Base-by-base conservation (phyloP, 1,140 invertebrate genomes). In the Oscheius sp. region DNA sequence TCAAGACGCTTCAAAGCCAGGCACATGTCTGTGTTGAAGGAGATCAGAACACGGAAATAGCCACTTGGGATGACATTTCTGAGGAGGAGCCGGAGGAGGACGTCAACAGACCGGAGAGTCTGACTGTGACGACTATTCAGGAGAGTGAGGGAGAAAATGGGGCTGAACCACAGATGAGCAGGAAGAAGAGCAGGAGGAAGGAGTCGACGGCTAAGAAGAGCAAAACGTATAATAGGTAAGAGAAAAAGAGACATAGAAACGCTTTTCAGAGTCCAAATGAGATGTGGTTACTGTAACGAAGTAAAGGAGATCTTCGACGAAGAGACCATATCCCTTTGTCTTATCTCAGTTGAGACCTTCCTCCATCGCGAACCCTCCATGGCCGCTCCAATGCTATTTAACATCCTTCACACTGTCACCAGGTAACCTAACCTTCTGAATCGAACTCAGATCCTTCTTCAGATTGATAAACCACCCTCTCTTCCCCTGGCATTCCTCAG, bases 311-410 rank as follows among this genome's bases (percentile, higher is more conserved):
- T 94, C 81, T 99, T 97, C 85, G 93, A 91, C 77, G 95, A 99
- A 85, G 95, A 99, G 85, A 95, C 97, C 84, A 88, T 99, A 38
- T 94, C 93, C 0, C 87, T 97, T 29, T 93, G 94, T 82, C 92
- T 99, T 74, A 92, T 97, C 31, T 91, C 92, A 67, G 86, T 98
- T 58, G 92, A 92, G 28, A 97, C 95, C 0, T 97, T 95, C 85
- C 92, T 99, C 72, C 94, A 98, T 85, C 88, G 95, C 46, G 94
- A 98, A 84, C 94, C 96, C 4, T 90, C 90, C 4, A 79, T 97
- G 79, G 94, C 95, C 23, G 95, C 95, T 1, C 91, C 93, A 0
- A 87, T 96, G 66, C 85, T 99, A 64, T 93, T 95, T 1, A 91
- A 95, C 79, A 94, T 97, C 74, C 86, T 99, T 18, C 64, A 79